phyloP scores from a whole-genome alignment of 2,888 invertebrate species.

The Minunthozetes semirufus region DNA sequence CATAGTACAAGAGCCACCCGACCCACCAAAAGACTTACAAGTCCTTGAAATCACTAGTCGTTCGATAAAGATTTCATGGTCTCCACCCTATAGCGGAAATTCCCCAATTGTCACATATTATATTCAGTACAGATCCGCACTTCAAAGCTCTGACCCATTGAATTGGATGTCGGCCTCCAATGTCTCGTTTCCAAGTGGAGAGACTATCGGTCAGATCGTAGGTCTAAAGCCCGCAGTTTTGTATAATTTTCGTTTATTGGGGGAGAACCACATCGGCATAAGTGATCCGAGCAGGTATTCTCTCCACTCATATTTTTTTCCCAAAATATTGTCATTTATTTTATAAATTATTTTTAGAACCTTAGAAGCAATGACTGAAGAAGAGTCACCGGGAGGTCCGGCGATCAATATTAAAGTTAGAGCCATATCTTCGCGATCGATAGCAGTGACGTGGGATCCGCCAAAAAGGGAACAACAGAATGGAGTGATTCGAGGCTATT shows the following conservation, averaged over 20 bases:
- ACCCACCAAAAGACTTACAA: slow-evolving; percentile 46
- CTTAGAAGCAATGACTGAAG: slow-evolving; percentile 45
- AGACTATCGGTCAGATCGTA: slow-evolving; percentile 39
- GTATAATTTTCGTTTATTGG: slow-evolving; percentile 47
- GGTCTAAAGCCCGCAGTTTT: slow-evolving; percentile 47
- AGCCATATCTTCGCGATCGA: slow-evolving; percentile 48
- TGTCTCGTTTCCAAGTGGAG: slow-evolving; percentile 12
- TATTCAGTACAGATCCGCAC: slow-evolving; percentile 45
- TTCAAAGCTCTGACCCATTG: neutral
- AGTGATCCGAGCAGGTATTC: slow-evolving; percentile 45
- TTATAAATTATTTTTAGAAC: neutral
- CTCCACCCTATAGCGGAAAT: slow-evolving; percentile 48
- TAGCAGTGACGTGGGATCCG: slow-evolving; percentile 49
- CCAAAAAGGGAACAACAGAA: slow-evolving; percentile 46
- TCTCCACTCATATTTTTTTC: slow-evolving; percentile 2
- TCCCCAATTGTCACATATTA: slow-evolving; percentile 46
- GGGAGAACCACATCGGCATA: slow-evolving; percentile 48
- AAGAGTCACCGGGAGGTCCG: slow-evolving; percentile 50
- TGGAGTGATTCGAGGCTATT: slow-evolving; percentile 49
- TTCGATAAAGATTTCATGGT: slow-evolving; percentile 46
- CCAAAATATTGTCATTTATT: neutral
- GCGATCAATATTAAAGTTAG: slow-evolving; percentile 47
- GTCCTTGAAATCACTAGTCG: slow-evolving; percentile 46
- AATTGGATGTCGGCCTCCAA: neutral
- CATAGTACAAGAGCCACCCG: slow-evolving; percentile 47